A percentile compares a stretch with the other conserved stretches of the same genome.
phyloP scores from a whole-genome alignment of 2,888 invertebrate genomes.

The Sarcophaga caerulescens region DNA sequence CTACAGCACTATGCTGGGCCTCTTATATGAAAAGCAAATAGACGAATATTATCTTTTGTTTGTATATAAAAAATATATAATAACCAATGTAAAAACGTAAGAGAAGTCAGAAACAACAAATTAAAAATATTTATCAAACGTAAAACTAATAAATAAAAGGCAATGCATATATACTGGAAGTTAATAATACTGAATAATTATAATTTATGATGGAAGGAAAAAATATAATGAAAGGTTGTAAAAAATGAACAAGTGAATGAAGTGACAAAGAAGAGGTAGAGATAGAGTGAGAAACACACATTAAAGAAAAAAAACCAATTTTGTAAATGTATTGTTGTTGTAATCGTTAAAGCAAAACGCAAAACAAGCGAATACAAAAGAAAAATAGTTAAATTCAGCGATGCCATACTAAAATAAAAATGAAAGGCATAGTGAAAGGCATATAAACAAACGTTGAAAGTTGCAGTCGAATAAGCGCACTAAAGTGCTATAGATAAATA shows the following conservation, averaged over 20 bases:
- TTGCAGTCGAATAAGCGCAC: too few relatives aligned
- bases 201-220: conserved; percentile 34
- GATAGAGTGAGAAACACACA: conserved; percentile 44
- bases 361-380: conserved; percentile 62
- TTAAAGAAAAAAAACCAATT: conserved; percentile 51
- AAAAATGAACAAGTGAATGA: conserved; percentile 64
- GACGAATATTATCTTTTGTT: conserved; percentile 63
- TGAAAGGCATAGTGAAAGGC: neutral
- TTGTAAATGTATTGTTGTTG: conserved; percentile 62
- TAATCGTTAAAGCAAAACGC: conserved; percentile 65
- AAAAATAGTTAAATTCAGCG: conserved; percentile 52
- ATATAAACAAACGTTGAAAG: neutral
- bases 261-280: conserved; percentile 51
- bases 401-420: conserved; percentile 41
- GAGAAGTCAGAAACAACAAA: neutral
- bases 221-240: conserved; percentile 48
- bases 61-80: conserved; percentile 47
- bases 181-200: conserved; percentile 33
- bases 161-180: conserved; percentile 6
- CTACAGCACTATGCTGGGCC: conserved; percentile 61
- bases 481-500: too few relatives aligned
- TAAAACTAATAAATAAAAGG: conserved; percentile 9
- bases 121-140: neutral
- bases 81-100: conserved; percentile 19
- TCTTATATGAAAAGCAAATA: conserved; percentile 61